Base-by-base conservation (phyloP, 2,797 vertebrate species). In the Rhinichthys osculus region DNA sequence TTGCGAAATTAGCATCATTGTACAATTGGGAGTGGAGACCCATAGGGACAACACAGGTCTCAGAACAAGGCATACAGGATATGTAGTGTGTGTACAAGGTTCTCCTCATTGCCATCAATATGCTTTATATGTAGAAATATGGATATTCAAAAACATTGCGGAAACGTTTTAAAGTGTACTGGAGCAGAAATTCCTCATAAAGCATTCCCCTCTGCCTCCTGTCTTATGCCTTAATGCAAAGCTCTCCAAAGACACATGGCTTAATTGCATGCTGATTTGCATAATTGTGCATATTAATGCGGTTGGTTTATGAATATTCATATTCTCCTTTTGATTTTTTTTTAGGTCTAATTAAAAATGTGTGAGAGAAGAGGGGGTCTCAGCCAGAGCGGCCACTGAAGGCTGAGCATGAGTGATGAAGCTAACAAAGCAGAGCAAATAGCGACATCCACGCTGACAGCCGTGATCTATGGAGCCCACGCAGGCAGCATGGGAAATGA, bases 241-340 rank as follows among this genome's bases (percentile, higher is more conserved):
- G 92, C 95, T 96, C 96, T 96, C 95, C 90, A 92, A 95, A 96
- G 95, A 96, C 95, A 95, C 93, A 93, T 91, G 93, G 96, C 96
- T 98, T 98, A 99, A 99, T 97, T 97, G 96, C 94, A 95, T 93
- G 91, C 96, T 97, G 93, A 98, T 99, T 98, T 99, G 95, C 97
- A 99, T 98, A 96, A 97, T 96, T 96, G 95, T 97, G 97, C 97
- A 98, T 98, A 98, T 98, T 97, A 99, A 98, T 97, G 95, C 35
- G 7, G 8, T 88, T 87, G 86, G 90, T 95, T 96, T 95, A 97
- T 98, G 96, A 97, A 99, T 98, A 99, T 98, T 97, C 97, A 97
- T 97, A 93, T 72, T 89, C 89, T 76, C 92, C 90, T 95, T 97
- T 97, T 96, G 95, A 95, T 96, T 96, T 96, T 96, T 86, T 87